A percentile compares a stretch with the other conserved stretches of the same genome.
phyloP scores from a whole-genome alignment of 2,888 invertebrate genomes.

The Rhorus exstirpatorius region DNA sequence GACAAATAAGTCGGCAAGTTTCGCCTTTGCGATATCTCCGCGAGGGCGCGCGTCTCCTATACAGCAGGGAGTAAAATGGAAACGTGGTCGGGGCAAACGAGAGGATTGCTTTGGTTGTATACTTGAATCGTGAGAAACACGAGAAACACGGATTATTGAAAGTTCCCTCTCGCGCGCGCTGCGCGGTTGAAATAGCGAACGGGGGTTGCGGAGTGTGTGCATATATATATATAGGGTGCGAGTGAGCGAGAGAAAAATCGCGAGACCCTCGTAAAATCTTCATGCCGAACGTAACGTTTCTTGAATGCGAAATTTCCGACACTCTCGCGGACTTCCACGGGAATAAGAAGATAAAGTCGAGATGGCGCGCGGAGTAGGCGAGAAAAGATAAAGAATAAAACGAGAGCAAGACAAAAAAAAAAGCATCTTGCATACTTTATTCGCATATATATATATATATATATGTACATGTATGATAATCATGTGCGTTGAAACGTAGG shows the following conservation, averaged over 20 bases:
- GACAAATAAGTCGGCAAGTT: constrained; percentile 53
- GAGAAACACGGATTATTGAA: constrained; percentile 64
- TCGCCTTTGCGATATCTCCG: constrained; percentile 13
- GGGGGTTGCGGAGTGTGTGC: constrained; percentile 3
- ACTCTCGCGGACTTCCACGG: constrained; percentile 24
- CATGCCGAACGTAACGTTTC: constrained; percentile 61
- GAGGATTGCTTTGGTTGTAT: constrained; percentile 18
- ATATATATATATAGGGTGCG: neutral
- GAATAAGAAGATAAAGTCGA: constrained; percentile 22
- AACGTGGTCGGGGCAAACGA: constrained; percentile 41
- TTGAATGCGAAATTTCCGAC: constrained; percentile 64
- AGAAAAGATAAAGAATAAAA: constrained; percentile 31
- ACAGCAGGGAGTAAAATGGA: constrained; percentile 18
- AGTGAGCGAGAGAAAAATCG: constrained; percentile 5
- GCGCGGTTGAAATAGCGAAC: neutral
- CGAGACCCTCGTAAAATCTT: constrained; percentile 65
- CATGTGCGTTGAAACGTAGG: too few species aligned
- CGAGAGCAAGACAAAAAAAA: constrained; percentile 3
- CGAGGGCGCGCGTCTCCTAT: constrained; percentile 1
- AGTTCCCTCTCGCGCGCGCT: constrained; percentile 44
- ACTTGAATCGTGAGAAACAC: constrained; percentile 35
- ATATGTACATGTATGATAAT: too few species aligned
- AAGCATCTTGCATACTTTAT: constrained; percentile 27
- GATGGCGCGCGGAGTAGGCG: neutral
- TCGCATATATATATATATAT: neutral